phyloP scores from a whole-genome alignment of 2,888 invertebrate genomes.

The Cryptocephalus primarius region DNA sequence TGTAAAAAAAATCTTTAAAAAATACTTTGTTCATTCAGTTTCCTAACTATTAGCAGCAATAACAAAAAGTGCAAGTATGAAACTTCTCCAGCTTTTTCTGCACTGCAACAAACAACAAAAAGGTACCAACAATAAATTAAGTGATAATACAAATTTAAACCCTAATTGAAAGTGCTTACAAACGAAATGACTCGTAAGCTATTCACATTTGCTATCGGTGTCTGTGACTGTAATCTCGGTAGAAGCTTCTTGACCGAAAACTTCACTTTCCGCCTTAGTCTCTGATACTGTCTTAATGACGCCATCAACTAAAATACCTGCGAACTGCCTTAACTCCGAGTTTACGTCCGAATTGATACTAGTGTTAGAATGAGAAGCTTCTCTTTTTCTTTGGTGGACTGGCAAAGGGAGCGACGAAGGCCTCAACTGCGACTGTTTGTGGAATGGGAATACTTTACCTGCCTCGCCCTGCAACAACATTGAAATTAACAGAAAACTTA shows the following conservation, averaged over 20 bases:
- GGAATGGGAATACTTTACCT: constrained; percentile 33
- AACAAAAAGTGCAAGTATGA: no score
- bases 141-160: no score
- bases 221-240: constrained; percentile 26
- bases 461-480: constrained; percentile 28
- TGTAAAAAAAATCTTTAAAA: no score
- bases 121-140: no score
- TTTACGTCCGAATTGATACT: constrained; percentile 9
- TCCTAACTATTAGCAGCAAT: no score
- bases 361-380: constrained; percentile 9
- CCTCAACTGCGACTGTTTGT: constrained; percentile 21
- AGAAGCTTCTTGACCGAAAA: constrained; percentile 2
- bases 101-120: no score
- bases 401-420: constrained; percentile 36
- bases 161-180: no score
- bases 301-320: constrained; percentile 35
- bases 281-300: constrained; percentile 35
- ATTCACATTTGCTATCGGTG: neutral
- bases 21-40: no score
- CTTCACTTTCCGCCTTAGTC: constrained; percentile 16
- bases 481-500: neutral
- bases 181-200: no score
- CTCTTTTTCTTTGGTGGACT: constrained; percentile 28
- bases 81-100: no score
- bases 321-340: constrained; percentile 33